These are phyloP conservation scores for Arizona elegans DNA, from an alignment of 2,113 vertebrate genomes.

Conservation along the genomic window DNA sequence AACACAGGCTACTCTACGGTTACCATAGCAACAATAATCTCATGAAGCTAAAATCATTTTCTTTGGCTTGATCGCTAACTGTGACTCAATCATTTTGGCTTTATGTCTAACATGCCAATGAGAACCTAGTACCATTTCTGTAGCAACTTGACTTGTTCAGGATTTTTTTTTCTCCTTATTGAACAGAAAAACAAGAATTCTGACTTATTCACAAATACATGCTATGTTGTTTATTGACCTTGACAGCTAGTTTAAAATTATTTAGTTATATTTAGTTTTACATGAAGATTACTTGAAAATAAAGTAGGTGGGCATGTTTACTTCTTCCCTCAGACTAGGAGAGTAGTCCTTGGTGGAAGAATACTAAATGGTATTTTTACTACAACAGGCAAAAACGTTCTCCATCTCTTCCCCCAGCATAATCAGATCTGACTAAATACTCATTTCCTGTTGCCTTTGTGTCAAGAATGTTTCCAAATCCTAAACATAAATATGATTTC, in stretches of 20 bases:
- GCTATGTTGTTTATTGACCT: conserved; percentile 11
- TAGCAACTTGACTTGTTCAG: conserved; percentile 9
- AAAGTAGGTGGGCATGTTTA: conserved; percentile 20
- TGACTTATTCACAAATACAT: conserved; percentile 15
- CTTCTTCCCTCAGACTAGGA: neutral
- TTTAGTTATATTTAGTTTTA: conserved; percentile 27
- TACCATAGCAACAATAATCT: conserved; percentile 54
- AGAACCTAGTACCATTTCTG: conserved; percentile 35
- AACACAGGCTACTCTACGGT: conserved; percentile 45
- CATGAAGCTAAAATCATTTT: conserved; percentile 51
- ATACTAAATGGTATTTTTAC: neutral
- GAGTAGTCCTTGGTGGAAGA: neutral
- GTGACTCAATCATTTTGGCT: conserved; percentile 30
- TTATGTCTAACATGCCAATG: conserved; percentile 32
- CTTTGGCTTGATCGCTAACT: conserved; percentile 34
- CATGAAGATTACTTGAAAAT: conserved; percentile 17
- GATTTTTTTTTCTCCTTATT: conserved; percentile 31
- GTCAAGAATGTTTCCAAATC: conserved; percentile 7
- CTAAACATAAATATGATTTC: neutral
- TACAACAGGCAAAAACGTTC: neutral
- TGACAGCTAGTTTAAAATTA: conserved; percentile 19
- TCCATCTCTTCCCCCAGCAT: neutral
- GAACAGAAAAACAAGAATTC: conserved; percentile 36
- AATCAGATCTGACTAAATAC: neutral
- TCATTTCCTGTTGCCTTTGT: conserved; percentile 15